Conservation (phyloP, 64 coral and sea anemone species). For the Montipora cactus region DNA sequence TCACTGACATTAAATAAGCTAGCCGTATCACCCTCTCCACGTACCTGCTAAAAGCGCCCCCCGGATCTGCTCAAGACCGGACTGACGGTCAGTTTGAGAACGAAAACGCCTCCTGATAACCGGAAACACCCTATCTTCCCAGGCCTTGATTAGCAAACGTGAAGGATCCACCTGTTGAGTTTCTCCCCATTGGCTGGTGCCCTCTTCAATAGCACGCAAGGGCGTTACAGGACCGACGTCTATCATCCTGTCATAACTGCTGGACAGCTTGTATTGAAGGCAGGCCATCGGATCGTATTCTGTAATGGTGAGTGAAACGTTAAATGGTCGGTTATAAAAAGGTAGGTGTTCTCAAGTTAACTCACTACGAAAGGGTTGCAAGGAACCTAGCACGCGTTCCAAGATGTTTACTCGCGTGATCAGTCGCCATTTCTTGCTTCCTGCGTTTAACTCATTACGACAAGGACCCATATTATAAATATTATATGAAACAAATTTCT, state of each 20-base stretch:
- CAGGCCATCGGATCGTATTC: conserved; percentile 78
- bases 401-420: too few species aligned
- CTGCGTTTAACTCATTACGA: too few species aligned
- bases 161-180: conserved; percentile 47
- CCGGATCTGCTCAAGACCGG: conserved; percentile 93
- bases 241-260: conserved; percentile 90
- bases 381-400: too few species aligned
- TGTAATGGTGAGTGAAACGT: not conserved
- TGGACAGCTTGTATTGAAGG: conserved; percentile 84
- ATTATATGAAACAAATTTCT: too few species aligned
- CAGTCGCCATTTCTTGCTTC: too few species aligned
- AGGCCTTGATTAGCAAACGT: conserved; percentile 87
- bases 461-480: too few species aligned
- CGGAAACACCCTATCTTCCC: conserved; percentile 96
- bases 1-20: not conserved
- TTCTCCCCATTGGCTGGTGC: conserved; percentile 5
- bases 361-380: too few species aligned
- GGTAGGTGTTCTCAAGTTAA: too few species aligned
- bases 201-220: conserved; percentile 58
- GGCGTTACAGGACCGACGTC: conserved; percentile 76
- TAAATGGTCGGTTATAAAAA: too few species aligned
- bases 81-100: conserved; percentile 84
- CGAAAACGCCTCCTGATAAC: conserved; percentile 94
- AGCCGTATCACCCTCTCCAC: not conserved
- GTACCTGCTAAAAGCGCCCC: conserved; percentile 91